Percentiles rank a stretch among this genome's conserved stretches.
These are phyloP conservation scores for Aphidius ervi DNA, from an alignment of 1,140 invertebrate genomes.

Conservation along the genomic window DNA sequence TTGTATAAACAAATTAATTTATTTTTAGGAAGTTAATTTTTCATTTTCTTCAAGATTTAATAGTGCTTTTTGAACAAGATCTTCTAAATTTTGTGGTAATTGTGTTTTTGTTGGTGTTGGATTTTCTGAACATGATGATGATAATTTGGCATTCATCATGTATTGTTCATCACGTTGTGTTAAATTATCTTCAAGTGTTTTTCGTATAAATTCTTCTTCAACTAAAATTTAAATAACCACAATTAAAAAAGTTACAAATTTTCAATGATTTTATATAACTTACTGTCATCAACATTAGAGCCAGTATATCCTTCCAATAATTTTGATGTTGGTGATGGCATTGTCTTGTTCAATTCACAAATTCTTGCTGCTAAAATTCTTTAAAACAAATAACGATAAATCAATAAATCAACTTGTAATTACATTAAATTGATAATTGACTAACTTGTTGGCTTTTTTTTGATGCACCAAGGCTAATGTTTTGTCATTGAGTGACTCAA, in stretches of 20 bases:
- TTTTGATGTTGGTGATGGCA: constrained; percentile 56
- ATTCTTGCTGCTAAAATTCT: constrained; percentile 60
- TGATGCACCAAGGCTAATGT: constrained; percentile 76
- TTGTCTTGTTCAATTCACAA: constrained; percentile 54
- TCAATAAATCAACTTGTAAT: constrained; percentile 11
- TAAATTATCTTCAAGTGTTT: too few species aligned
- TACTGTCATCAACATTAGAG: constrained; percentile 51
- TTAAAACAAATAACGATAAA: constrained; percentile 17
- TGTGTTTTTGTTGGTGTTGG: constrained; percentile 8
- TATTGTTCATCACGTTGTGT: too few species aligned
- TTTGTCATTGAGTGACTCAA: constrained; percentile 83
- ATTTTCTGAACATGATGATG: constrained; percentile 9
- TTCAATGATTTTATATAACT: constrained; percentile 26
- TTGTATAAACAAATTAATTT: too few species aligned
- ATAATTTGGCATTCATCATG: neutral
- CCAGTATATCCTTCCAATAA: constrained; percentile 57
- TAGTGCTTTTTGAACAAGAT: constrained; percentile 44
- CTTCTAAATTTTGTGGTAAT: constrained; percentile 38
- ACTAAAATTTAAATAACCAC: constrained; percentile 9
- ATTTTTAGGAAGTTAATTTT: neutral
- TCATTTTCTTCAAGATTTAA: constrained; percentile 39
- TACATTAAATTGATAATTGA: neutral
- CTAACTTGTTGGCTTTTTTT: constrained; percentile 75
- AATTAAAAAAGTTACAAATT: constrained; percentile 26
- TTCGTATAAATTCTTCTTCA: too few species aligned